Evolutionary conservation across 1,140 invertebrate genomes (phyloP).

Genomic region (Caenorhabditis tropicalis): DNA sequence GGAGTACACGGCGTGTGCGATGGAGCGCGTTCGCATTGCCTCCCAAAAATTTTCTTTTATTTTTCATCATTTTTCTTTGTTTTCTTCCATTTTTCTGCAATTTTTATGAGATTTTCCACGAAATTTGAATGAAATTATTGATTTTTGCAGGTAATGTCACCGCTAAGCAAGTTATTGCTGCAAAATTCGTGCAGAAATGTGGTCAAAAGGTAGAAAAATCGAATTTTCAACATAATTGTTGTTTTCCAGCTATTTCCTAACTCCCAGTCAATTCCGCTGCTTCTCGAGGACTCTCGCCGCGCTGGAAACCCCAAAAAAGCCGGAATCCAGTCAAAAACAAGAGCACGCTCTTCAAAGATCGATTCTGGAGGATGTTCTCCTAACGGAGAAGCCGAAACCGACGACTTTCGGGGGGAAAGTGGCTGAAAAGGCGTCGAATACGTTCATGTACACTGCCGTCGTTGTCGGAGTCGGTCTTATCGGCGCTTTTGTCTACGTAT

Average conservation of each 20-base stretch:
- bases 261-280: not conserved
- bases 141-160: conserved; percentile 14
- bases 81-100: not conserved
- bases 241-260: not conserved
- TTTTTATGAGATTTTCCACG: not conserved
- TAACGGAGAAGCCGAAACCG: conserved; percentile 61
- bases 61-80: not conserved
- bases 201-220: not conserved
- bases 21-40: not conserved
- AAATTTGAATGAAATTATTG: not conserved
- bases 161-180: not conserved
- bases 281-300: not conserved
- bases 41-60: not conserved
- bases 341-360: conserved; percentile 30
- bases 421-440: conserved; percentile 65
- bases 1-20: not conserved
- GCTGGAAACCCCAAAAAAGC: not conserved
- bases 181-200: not conserved
- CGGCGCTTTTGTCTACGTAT: conserved; percentile 62
- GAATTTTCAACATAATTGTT: not conserved
- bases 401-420: conserved; percentile 69
- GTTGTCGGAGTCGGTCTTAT: conserved; percentile 54
- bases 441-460: conserved; percentile 63
- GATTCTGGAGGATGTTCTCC: conserved; percentile 56
- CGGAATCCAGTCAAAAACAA: not conserved